Evolutionary conservation across 2,888 invertebrate species (phyloP).

Genomic region (Drosophila robusta): DNA sequence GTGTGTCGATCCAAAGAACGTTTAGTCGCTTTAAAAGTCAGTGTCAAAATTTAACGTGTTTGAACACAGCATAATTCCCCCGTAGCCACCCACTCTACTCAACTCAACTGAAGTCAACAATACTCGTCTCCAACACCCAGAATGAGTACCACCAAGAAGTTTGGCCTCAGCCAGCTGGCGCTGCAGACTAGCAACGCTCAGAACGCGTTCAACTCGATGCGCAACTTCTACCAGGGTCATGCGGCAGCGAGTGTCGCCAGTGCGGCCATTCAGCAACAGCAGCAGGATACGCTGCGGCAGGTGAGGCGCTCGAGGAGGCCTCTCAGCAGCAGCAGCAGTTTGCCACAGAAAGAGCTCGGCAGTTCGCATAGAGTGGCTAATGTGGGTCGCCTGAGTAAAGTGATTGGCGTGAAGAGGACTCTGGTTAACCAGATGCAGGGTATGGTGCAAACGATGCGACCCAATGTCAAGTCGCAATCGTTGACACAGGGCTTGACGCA

Average conservation of each 20-base stretch:
- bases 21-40: not conserved
- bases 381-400: conserved; percentile 27
- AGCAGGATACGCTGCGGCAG: not conserved
- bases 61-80: not conserved
- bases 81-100: not conserved
- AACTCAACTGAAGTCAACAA: no score
- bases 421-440: conserved; percentile 63
- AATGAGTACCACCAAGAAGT: conserved; percentile 28
- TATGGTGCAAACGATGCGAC: conserved; percentile 22
- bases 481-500: not conserved
- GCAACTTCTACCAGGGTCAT: not conserved
- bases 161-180: conserved; percentile 14
- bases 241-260: not conserved
- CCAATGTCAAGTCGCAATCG: not conserved
- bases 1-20: conserved; percentile 11
- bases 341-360: no score
- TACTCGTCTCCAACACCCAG: not conserved
- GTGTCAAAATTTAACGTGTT: conserved; percentile 37
- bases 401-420: conserved; percentile 56
- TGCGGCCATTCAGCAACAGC: not conserved
- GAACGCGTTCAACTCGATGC: conserved; percentile 10
- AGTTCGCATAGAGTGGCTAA: not conserved
- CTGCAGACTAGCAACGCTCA: conserved; percentile 15
- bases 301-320: not conserved
- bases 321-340: no score